phyloP scores from a whole-genome alignment of 2,797 vertebrate genomes.

The Anguilla marmorata region DNA sequence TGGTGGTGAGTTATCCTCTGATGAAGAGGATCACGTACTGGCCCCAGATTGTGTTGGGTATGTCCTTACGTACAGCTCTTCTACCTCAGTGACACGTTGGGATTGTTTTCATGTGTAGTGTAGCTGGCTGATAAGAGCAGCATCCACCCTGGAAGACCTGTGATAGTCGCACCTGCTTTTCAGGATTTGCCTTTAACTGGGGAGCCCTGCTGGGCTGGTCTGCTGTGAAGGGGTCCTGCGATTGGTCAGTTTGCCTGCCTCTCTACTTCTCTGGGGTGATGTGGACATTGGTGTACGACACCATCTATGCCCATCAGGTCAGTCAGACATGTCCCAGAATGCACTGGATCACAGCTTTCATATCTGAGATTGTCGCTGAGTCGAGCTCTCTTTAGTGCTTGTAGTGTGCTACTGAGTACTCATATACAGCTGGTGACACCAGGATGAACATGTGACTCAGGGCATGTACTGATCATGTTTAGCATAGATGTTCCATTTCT shows the following conservation, averaged over 20 bases:
- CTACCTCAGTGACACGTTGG: not conserved
- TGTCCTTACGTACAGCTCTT: constrained; percentile 29
- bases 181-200: constrained; percentile 95
- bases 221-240: constrained; percentile 85
- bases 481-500: too few species aligned
- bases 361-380: not conserved
- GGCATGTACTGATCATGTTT: too few species aligned
- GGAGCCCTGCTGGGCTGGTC: constrained; percentile 93
- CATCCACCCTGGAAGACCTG: not conserved
- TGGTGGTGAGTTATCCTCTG: constrained; percentile 88
- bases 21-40: constrained; percentile 98
- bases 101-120: not conserved
- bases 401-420: not conserved
- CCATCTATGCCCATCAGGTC: constrained; percentile 98
- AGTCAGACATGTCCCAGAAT: not conserved
- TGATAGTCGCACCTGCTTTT: not conserved
- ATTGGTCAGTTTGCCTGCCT: constrained; percentile 90
- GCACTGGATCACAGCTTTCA: not conserved
- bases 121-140: not conserved
- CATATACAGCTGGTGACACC: not conserved
- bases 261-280: constrained; percentile 91
- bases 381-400: not conserved
- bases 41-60: constrained; percentile 92
- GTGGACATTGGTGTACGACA: constrained; percentile 96
- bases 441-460: too few species aligned